Conservation (phyloP, 2,113 vertebrate species). For the Oryzias melastigma region DNA sequence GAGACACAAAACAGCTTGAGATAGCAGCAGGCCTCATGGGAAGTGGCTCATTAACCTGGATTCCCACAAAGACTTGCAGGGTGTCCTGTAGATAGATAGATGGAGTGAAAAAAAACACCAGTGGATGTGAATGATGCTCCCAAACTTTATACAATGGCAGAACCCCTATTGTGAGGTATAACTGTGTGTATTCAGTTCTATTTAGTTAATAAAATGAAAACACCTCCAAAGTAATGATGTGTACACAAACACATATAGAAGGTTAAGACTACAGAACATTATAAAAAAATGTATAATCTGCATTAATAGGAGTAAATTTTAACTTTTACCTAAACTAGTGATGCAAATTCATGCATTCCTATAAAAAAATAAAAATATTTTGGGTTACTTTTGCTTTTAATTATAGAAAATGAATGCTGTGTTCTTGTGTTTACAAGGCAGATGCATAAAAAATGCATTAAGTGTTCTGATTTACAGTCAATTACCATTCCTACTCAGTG, state of each 20-base stretch:
- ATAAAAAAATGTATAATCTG: too few relatives aligned
- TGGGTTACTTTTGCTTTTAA: constrained; percentile 1
- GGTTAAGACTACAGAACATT: too few relatives aligned
- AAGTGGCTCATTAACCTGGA: constrained; percentile 51
- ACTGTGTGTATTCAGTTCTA: too few relatives aligned
- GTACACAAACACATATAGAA: too few relatives aligned
- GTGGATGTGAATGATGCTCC: not conserved
- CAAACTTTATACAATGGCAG: not conserved
- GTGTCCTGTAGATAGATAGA: constrained; percentile 1
- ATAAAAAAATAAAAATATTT: not conserved
- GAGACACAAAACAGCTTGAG: constrained; percentile 16
- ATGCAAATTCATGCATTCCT: too few relatives aligned
- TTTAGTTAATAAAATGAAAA: too few relatives aligned
- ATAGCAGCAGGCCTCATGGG: constrained; percentile 30
- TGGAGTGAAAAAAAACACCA: constrained; percentile 2
- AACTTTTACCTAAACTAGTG: too few relatives aligned
- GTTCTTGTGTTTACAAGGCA: constrained; percentile 21
- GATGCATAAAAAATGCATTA: constrained; percentile 44
- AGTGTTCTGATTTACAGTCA: constrained; percentile 42
- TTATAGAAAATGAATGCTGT: constrained; percentile 26
- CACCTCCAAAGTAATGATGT: too few relatives aligned
- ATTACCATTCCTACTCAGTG: constrained; percentile 34
- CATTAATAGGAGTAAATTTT: too few relatives aligned
- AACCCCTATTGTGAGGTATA: too few relatives aligned
- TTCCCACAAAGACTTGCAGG: constrained; percentile 16